Evolutionary conservation across 2,888 invertebrate species (phyloP).

Genomic region (Folsomia candida): DNA sequence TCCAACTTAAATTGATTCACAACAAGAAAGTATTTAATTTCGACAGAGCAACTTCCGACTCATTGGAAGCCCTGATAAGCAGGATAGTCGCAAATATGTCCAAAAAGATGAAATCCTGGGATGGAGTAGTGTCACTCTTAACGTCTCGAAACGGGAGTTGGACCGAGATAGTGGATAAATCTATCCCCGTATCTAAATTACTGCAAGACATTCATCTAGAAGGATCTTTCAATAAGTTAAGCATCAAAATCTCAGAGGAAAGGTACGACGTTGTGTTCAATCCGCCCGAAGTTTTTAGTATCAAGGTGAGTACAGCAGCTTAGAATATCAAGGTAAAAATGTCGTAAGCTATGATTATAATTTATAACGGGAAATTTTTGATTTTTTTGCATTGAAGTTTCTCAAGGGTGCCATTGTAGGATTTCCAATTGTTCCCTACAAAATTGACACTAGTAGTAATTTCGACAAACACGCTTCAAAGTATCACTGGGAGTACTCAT

Average conservation of each 20-base stretch:
- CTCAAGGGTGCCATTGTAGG: slow-evolving; percentile 24
- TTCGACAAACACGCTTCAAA: slow-evolving; percentile 30
- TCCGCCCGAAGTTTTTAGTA: slow-evolving; percentile 43
- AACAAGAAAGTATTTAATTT: slow-evolving; percentile 56
- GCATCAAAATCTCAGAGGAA: slow-evolving; percentile 36
- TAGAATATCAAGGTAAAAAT: too few relatives aligned
- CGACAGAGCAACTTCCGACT: slow-evolving; percentile 35
- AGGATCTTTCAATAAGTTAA: neutral
- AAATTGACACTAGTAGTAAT: slow-evolving; percentile 43
- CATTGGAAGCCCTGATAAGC: slow-evolving; percentile 28
- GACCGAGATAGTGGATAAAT: neutral
- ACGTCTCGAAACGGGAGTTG: neutral
- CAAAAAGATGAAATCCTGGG: slow-evolving; percentile 43
- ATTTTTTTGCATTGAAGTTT: slow-evolving; percentile 43
- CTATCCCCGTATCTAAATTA: neutral
- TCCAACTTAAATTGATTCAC: slow-evolving; percentile 61
- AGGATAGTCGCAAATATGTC: slow-evolving; percentile 41
- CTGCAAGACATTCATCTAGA: neutral
- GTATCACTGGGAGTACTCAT: slow-evolving; percentile 43
- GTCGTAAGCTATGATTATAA: too few relatives aligned
- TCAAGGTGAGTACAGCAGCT: too few relatives aligned
- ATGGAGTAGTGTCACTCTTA: slow-evolving; percentile 28
- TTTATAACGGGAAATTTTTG: too few relatives aligned
- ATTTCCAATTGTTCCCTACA: slow-evolving; percentile 42
- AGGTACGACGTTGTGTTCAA: slow-evolving; percentile 38